These are phyloP conservation scores for Morus bassanus DNA, from an alignment of 2,797 vertebrate genomes.

Conservation along the genomic window DNA sequence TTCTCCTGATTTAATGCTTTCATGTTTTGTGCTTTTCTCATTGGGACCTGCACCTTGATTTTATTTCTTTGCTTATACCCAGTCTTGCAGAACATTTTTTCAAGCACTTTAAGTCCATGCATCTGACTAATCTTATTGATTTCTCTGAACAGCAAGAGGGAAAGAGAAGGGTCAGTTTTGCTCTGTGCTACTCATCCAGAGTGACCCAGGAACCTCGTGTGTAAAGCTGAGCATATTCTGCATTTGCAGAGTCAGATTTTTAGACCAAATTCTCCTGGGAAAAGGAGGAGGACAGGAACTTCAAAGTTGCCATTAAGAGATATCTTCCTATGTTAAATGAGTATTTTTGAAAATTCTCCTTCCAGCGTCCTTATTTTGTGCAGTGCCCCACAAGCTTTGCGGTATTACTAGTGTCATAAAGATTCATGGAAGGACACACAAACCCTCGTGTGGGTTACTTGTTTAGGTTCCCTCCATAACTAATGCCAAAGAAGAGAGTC, in stretches of 20 bases:
- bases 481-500: not conserved
- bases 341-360: not conserved
- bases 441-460: not conserved
- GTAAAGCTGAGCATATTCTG: not conserved
- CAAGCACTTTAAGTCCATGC: not conserved
- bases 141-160: not conserved
- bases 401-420: not conserved
- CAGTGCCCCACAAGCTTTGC: not conserved
- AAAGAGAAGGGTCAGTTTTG: not conserved
- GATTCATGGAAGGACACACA: not conserved
- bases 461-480: not conserved
- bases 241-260: not conserved
- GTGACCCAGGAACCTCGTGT: not conserved
- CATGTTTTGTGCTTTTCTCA: not conserved
- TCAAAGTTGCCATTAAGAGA: not conserved
- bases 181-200: not conserved
- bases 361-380: not conserved
- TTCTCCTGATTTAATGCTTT: not conserved
- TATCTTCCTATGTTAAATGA: not conserved
- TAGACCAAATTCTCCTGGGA: not conserved
- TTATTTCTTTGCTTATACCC: not conserved
- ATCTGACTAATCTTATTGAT: not conserved
- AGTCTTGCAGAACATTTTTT: not conserved
- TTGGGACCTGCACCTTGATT: not conserved
- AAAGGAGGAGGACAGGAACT: not conserved